Evolutionary conservation across 23 tunicate genomes (phyloP).

Genomic region (Trididemnum nubilum): DNA sequence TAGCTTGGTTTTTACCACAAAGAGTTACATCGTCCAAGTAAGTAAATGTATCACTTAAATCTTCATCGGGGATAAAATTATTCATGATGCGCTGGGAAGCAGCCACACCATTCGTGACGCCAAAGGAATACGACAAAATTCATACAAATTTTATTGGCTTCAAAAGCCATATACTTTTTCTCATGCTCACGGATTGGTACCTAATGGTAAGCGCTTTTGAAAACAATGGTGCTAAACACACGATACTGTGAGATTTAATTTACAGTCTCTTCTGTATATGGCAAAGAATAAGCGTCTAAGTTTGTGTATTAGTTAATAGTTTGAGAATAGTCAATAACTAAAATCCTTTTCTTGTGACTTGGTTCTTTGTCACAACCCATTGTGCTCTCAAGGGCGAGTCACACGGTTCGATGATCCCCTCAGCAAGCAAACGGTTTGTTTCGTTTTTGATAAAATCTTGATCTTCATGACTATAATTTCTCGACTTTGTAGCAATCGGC

Average conservation of each 20-base stretch:
- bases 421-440: not conserved
- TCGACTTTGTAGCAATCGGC: not conserved
- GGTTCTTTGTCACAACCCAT: conserved; percentile 2
- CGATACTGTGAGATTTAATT: not conserved
- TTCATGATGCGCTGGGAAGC: conserved; percentile 33
- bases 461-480: not conserved
- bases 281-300: not conserved
- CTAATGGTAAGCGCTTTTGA: conserved; percentile 40
- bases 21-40: conserved; percentile 39
- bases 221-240: conserved; percentile 4
- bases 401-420: conserved; percentile 17
- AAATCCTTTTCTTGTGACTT: not conserved
- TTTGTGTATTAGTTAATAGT: conserved; percentile 8
- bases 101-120: conserved; percentile 42
- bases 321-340: conserved; percentile 6
- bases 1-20: not conserved
- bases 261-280: not conserved
- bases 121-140: conserved; percentile 36
- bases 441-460: not conserved
- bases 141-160: conserved; percentile 17
- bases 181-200: not conserved
- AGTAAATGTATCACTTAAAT: conserved; percentile 9
- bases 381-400: conserved; percentile 17
- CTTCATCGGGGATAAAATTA: not conserved
- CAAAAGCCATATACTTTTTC: conserved; percentile 20